Percentiles rank a stretch among this genome's conserved stretches.
phyloP scores from a whole-genome alignment of 2,113 vertebrate genomes.

The Xiphophorus hellerii region DNA sequence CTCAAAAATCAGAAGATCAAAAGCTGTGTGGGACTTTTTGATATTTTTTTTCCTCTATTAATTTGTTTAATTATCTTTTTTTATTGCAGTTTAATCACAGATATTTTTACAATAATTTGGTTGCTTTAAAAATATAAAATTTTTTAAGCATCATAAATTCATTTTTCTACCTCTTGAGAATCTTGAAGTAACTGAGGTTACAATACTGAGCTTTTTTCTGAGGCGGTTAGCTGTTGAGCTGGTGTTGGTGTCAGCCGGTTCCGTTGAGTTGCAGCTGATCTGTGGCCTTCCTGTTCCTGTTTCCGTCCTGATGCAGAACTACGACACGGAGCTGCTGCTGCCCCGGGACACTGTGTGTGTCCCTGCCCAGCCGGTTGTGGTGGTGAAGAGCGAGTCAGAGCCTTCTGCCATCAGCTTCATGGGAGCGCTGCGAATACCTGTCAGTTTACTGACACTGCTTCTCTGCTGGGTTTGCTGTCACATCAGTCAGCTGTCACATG shows the following conservation, averaged over 20 bases:
- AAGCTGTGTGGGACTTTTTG: background rate
- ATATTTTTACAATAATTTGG: background rate
- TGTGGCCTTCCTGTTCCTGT: background rate
- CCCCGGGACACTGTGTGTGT: constrained; percentile 64
- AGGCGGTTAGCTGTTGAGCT: too few relatives aligned
- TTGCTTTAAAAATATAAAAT: background rate
- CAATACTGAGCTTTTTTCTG: background rate
- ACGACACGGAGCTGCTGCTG: constrained; percentile 76
- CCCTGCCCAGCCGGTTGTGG: constrained; percentile 65
- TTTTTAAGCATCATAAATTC: background rate
- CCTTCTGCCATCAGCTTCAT: constrained; percentile 91
- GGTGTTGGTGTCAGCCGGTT: background rate
- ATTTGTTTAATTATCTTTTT: background rate
- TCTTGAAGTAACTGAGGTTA: background rate
- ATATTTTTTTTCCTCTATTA: too few relatives aligned
- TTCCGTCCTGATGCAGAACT: constrained; percentile 55
- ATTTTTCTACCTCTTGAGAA: background rate
- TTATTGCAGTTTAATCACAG: background rate
- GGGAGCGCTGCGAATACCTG: constrained; percentile 89
- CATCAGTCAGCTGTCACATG: background rate
- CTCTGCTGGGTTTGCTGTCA: background rate
- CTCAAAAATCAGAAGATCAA: background rate
- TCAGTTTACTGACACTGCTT: constrained; percentile 66
- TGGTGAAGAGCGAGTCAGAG: constrained; percentile 78
- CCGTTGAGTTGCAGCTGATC: background rate